These are phyloP conservation scores for Acanthopleura granulata DNA, from an alignment of 2,888 invertebrate genomes.

Conservation along the genomic window DNA sequence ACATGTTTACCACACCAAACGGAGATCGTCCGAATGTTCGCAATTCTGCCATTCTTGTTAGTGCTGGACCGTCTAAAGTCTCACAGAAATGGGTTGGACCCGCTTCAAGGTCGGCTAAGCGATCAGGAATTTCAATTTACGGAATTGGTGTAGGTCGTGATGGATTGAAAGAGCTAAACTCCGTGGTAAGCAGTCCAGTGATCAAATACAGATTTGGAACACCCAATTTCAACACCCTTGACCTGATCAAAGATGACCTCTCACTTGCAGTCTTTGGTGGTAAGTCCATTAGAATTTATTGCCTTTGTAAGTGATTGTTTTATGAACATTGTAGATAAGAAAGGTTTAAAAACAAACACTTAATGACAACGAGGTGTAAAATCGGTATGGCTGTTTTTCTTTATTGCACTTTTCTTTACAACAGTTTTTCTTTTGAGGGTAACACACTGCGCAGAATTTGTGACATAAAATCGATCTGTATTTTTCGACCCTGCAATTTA, in stretches of 20 bases:
- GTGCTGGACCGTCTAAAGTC: conserved; percentile 19
- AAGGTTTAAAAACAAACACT: no score
- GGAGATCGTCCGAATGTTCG: conserved; percentile 54
- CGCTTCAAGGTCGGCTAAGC: background rate
- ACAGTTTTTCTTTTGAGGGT: no score
- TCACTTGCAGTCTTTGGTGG: background rate
- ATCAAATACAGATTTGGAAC: background rate
- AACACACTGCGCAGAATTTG: no score
- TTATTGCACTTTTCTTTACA: no score
- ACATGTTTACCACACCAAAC: conserved; percentile 41
- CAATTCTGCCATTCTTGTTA: conserved; percentile 22
- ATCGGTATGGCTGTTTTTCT: no score
- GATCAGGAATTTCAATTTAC: background rate
- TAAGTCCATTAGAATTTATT: no score
- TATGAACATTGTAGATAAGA: no score
- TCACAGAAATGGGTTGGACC: background rate
- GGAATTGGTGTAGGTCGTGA: background rate
- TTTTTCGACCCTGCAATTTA: no score
- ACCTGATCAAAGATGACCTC: background rate
- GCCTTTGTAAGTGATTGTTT: no score
- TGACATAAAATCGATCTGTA: no score
- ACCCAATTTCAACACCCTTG: background rate
- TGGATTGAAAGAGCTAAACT: background rate
- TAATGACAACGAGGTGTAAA: no score
- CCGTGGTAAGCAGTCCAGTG: background rate